These are phyloP conservation scores for Gortyna flavago DNA, from an alignment of 2,888 invertebrate genomes.

Conservation along the genomic window DNA sequence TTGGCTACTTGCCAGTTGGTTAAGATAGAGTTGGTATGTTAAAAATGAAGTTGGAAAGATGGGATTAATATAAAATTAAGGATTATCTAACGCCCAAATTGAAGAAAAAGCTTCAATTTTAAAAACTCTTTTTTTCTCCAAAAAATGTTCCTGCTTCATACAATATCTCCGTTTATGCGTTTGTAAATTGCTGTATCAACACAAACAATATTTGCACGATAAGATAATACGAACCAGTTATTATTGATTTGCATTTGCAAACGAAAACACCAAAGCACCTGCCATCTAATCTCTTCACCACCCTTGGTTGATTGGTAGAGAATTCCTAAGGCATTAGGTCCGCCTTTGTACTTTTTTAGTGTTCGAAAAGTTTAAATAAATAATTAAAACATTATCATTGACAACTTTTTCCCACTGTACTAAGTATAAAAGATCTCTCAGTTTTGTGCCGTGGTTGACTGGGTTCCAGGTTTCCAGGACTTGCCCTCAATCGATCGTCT, in stretches of 20 bases:
- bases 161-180: not conserved
- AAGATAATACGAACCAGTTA: not conserved
- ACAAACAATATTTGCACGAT: not conserved
- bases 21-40: not conserved
- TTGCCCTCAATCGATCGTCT: not conserved
- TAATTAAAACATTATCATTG: not conserved
- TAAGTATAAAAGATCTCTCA: not conserved
- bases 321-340: no score
- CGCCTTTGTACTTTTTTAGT: no score
- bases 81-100: not conserved
- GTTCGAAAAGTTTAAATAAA: no score
- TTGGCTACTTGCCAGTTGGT: not conserved
- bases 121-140: not conserved
- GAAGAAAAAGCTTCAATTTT: not conserved
- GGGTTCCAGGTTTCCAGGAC: not conserved
- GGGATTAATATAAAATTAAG: not conserved
- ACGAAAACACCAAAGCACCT: not conserved
- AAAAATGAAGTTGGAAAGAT: not conserved
- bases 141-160: not conserved
- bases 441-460: not conserved
- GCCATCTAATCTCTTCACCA: no score
- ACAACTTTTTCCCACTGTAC: not conserved
- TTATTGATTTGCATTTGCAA: not conserved
- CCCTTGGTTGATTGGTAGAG: no score
- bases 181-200: not conserved